A percentile compares a stretch with the other conserved stretches of the same genome.
These are phyloP conservation scores for Dyspetes luteomarginatus DNA, from an alignment of 2,888 invertebrate genomes.

Conservation along the genomic window DNA sequence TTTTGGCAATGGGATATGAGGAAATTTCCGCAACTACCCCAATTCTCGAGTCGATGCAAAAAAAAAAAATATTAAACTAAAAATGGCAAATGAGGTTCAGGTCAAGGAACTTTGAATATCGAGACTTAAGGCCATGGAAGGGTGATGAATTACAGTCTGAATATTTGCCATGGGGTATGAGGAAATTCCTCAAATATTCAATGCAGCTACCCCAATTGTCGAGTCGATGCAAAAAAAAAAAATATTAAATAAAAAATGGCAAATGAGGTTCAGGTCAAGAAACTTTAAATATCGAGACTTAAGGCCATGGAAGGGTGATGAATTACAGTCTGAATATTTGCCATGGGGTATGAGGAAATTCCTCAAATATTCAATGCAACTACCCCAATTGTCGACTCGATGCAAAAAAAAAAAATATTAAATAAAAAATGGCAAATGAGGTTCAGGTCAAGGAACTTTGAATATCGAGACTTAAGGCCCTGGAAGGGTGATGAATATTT, in stretches of 20 bases:
- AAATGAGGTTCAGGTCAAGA: neutral
- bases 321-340: too few relatives aligned
- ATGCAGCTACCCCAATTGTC: too few relatives aligned
- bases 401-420: neutral
- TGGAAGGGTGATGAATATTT: too few relatives aligned
- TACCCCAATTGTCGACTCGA: too few relatives aligned
- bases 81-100: neutral
- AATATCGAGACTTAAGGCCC: neutral
- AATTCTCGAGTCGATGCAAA: neutral
- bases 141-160: too few relatives aligned
- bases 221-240: neutral
- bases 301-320: neutral
- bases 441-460: neutral
- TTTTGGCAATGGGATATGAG: too few relatives aligned
- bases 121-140: constrained; percentile 8
- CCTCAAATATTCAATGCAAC: too few relatives aligned
- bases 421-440: neutral
- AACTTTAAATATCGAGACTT: neutral
- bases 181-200: too few relatives aligned
- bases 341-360: too few relatives aligned
- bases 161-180: too few relatives aligned
- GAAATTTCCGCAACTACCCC: too few relatives aligned
- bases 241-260: neutral
- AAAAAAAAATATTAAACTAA: neutral
- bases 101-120: neutral